Evolutionary conservation across 2,888 invertebrate genomes (phyloP).

Genomic region (Xylota sylvarum): DNA sequence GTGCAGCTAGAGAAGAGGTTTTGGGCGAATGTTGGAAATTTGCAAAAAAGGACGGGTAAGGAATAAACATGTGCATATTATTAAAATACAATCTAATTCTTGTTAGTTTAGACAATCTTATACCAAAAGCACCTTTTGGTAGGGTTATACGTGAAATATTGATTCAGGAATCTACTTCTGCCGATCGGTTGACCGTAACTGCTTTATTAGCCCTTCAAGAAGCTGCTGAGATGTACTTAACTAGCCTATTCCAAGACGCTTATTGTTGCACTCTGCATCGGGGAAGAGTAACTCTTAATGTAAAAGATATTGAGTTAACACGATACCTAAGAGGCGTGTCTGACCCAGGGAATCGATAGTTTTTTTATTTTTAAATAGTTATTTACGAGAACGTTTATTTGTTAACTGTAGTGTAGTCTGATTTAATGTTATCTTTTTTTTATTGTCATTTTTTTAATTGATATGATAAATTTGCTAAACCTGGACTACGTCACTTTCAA

Average conservation of each 20-base stretch:
- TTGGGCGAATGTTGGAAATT: slow-evolving; percentile 63
- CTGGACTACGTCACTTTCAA: not conserved
- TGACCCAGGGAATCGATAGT: slow-evolving; percentile 43
- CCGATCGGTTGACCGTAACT: slow-evolving; percentile 81
- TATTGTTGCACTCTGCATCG: slow-evolving; percentile 85
- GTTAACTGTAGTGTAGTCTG: not conserved
- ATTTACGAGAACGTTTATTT: not conserved
- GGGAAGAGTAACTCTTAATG: slow-evolving; percentile 85
- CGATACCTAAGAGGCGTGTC: slow-evolving; percentile 82
- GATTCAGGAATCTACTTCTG: slow-evolving; percentile 52
- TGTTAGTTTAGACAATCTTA: slow-evolving; percentile 78
- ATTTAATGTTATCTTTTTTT: no score
- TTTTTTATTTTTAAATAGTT: not conserved
- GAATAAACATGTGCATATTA: not conserved
- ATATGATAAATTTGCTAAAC: not conserved
- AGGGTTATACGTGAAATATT: slow-evolving; percentile 85
- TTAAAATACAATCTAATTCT: not conserved
- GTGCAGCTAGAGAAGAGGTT: slow-evolving; percentile 10
- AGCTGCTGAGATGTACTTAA: slow-evolving; percentile 85
- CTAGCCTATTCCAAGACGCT: slow-evolving; percentile 85
- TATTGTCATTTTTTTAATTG: no score
- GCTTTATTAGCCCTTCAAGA: slow-evolving; percentile 86
- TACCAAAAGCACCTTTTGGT: slow-evolving; percentile 85
- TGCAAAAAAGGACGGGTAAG: slow-evolving; percentile 73
- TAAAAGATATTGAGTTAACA: slow-evolving; percentile 85